Evolutionary conservation across 2,113 vertebrate species (phyloP).

Genomic region (Malurus elegans): DNA sequence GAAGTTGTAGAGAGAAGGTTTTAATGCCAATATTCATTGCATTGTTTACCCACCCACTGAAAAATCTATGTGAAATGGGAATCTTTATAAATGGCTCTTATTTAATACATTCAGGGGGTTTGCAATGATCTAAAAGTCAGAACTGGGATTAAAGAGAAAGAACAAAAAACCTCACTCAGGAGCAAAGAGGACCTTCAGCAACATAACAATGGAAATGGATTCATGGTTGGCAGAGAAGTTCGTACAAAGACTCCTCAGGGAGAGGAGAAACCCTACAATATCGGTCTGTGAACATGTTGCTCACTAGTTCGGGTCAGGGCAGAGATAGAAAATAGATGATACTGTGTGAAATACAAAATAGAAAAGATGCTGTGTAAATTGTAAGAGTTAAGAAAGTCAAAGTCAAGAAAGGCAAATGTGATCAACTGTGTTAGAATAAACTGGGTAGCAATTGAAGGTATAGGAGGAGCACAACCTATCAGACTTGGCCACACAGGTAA

Average conservation of each 20-base stretch:
- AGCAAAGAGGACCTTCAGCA: neutral
- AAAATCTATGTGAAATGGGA: neutral
- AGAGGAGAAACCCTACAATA: neutral
- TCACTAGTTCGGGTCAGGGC: neutral
- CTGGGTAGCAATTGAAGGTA: neutral
- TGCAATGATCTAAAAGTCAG: neutral
- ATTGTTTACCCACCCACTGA: neutral
- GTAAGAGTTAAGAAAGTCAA: neutral
- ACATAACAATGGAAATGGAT: neutral
- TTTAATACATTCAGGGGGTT: neutral
- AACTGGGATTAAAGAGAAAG: neutral
- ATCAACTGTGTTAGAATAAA: neutral
- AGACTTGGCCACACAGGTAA: neutral
- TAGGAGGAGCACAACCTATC: neutral
- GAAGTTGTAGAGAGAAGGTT: neutral
- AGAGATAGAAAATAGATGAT: neutral
- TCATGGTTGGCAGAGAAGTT: neutral
- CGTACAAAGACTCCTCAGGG: neutral
- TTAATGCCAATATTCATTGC: neutral
- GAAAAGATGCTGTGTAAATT: neutral
- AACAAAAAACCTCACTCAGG: rapidly evolving
- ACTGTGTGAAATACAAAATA: neutral
- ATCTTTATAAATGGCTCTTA: neutral
- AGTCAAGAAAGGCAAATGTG: neutral
- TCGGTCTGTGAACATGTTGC: neutral